Conservation (phyloP, 2,113 vertebrate species). For the Notarius lentiginosus region DNA sequence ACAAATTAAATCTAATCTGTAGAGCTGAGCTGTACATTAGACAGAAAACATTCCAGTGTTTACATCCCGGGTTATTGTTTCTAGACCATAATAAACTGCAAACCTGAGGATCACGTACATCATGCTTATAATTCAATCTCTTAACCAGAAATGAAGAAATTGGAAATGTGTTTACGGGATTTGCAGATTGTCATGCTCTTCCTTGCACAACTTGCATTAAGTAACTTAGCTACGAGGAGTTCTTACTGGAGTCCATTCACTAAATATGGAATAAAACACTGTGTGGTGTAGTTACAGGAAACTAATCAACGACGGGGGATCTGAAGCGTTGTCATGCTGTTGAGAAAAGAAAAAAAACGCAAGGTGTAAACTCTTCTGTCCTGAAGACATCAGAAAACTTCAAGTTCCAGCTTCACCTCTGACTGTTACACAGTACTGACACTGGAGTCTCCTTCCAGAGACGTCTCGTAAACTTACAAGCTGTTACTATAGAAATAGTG, state of each 20-base stretch:
- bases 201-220: not conserved
- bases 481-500: not conserved
- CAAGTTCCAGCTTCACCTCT: not conserved
- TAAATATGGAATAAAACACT: not conserved
- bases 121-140: not conserved
- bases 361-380: not conserved
- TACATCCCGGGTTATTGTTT: not conserved
- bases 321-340: not conserved
- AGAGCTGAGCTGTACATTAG: conserved; percentile 10
- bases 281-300: not conserved
- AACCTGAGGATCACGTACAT: not conserved
- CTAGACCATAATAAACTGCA: not conserved
- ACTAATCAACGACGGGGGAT: not conserved
- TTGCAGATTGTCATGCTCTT: not conserved
- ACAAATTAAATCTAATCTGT: conserved; percentile 14
- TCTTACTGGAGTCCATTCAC: not conserved
- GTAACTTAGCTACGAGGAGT: not conserved
- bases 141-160: not conserved
- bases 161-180: not conserved
- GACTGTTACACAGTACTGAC: no score
- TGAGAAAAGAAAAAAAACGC: not conserved
- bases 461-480: not conserved
- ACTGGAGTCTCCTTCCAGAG: no score
- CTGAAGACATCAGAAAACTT: no score
- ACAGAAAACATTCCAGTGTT: not conserved